Base-by-base conservation (phyloP, 1,140 invertebrate genomes). In the Euwallacea fornicatus region DNA sequence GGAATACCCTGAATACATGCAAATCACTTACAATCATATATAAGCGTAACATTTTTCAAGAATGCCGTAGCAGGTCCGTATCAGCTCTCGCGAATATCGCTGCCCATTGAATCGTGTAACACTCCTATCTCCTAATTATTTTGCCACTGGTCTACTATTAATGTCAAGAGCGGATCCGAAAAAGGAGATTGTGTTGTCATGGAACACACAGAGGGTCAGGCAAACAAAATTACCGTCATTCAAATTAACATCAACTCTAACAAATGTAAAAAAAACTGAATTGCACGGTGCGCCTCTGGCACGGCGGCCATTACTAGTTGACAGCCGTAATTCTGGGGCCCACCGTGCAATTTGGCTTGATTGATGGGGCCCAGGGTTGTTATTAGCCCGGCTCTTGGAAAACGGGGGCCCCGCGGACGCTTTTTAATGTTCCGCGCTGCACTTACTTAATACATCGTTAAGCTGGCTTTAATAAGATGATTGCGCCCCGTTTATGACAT, bases 341-440 rank as follows among this genome's bases (percentile, higher is more conserved):
- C 46, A 50, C 55, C 13, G 1, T 58, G 55, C 55, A 58, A 58
- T 58, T 58, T 58, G 55, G 13, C 9, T 33, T 58, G 55, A 58
- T 58, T 58, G 55, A 58, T 58, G 55, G 55, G n/a, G 16, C 55
- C 55, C 55, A 58, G 55, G 55, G 55, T 6, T 58, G 55, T 58
- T 58, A 58, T 58, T 58, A 58, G 55, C 16, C 55, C 13, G 9
- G 21, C 13, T 16, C 55, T 58, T 58, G 55, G 21, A 58, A 50
- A 50, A 50, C 46, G 46, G 9, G 46, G 46, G 6, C 55, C 16
- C 13, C 13, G 21, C 13, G 55, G 55, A 58, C 55, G 55, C 21
- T 13, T 58, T 58, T 58, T 58, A 15, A 58, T 15, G 15, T 21
- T 13, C 21, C 55, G 7, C 13, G 55, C 43, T 61, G n/a, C 21